Evolutionary conservation across 2,797 vertebrate genomes (phyloP).

Genomic region (Natrix natrix): DNA sequence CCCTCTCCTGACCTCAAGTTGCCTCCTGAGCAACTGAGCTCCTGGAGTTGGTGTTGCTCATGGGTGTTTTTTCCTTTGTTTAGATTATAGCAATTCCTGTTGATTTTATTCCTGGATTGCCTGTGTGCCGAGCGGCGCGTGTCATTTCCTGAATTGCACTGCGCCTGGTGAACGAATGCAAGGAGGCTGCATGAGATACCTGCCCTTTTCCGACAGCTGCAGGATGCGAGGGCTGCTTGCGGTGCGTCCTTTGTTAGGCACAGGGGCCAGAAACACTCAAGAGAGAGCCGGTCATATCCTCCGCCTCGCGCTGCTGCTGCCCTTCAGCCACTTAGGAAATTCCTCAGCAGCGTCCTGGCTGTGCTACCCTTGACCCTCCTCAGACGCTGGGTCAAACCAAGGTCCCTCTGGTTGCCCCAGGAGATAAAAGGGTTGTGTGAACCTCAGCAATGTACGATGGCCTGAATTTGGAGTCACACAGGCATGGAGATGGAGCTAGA

Average conservation of each 20-base stretch:
- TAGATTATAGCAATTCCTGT: constrained; percentile 26
- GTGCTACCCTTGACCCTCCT: not conserved
- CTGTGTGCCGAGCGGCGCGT: not conserved
- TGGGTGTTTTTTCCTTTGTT: not conserved
- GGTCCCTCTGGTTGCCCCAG: not conserved
- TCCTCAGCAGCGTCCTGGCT: not conserved
- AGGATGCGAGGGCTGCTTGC: not conserved
- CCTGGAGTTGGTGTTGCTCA: not conserved
- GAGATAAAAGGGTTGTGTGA: not conserved
- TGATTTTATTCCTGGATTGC: constrained; percentile 32
- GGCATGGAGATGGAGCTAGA: not conserved
- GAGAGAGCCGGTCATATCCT: not conserved
- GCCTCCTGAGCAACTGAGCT: not conserved
- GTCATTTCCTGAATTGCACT: constrained; percentile 7
- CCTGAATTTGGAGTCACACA: not conserved
- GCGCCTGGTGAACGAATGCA: not conserved
- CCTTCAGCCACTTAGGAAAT: not conserved
- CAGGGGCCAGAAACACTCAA: not conserved
- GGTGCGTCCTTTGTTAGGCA: not conserved
- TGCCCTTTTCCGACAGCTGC: not conserved
- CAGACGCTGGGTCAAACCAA: not conserved
- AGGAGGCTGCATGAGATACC: not conserved
- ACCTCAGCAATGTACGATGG: not conserved
- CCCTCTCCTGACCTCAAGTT: not conserved
- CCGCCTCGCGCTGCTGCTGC: too few species aligned